phyloP scores from a whole-genome alignment of 1,140 invertebrate species.

The Trichoplusia ni region DNA sequence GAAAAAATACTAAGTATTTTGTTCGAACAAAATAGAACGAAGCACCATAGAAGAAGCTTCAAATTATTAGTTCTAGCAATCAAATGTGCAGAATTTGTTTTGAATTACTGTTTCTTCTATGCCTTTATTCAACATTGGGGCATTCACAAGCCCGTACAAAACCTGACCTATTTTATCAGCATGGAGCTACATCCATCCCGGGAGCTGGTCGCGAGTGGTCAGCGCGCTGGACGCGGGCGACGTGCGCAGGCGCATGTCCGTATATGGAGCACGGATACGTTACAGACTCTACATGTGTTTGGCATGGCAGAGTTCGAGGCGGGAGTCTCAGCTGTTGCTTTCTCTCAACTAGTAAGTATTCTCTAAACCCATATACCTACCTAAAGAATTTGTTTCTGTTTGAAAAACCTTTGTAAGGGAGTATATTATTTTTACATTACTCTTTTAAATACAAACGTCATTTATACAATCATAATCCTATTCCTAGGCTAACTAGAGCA shows the following conservation, averaged over 20 bases:
- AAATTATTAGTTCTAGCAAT: too few relatives aligned
- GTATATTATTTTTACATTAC: too few relatives aligned
- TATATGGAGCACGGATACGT: constrained; percentile 96
- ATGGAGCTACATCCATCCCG: constrained; percentile 95
- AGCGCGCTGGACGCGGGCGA: constrained; percentile 89
- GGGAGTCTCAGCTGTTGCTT: constrained; percentile 93
- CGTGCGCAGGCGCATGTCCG: constrained; percentile 95
- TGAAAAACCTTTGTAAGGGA: too few relatives aligned
- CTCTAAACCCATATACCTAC: too few relatives aligned
- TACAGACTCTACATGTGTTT: constrained; percentile 95
- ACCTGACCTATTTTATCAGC: constrained; percentile 66
- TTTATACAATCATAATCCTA: too few relatives aligned
- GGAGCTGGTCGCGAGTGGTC: constrained; percentile 95
- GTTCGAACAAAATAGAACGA: background rate
- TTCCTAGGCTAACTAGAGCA: too few relatives aligned
- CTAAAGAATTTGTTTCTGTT: too few relatives aligned
- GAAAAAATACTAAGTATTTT: too few relatives aligned
- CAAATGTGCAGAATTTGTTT: too few relatives aligned
- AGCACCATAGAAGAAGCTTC: background rate
- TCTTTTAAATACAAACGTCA: too few relatives aligned
- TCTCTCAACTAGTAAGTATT: constrained; percentile 91
- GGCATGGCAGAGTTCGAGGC: constrained; percentile 95
- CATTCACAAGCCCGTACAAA: background rate
- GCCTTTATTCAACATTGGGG: background rate
- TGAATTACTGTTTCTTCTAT: too few relatives aligned